Conservation (phyloP, 2,888 invertebrate genomes). For the Agrochola lota region DNA sequence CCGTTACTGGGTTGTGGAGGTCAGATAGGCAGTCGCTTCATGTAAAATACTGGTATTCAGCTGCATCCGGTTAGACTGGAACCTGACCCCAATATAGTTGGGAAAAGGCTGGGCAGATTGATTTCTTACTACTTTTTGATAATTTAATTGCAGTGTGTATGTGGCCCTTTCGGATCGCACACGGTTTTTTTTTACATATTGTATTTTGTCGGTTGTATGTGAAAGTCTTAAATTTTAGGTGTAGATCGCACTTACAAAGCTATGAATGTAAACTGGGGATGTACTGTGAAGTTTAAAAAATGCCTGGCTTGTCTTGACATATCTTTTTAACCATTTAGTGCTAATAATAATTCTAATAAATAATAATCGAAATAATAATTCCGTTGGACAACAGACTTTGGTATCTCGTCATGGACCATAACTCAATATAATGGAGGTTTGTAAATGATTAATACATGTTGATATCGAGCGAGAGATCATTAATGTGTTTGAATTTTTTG, state of each 20-base stretch:
- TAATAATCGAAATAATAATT: not conserved
- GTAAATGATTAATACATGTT: not conserved
- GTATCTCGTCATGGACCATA: not conserved
- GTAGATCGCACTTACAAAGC: not conserved
- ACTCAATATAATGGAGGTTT: not conserved
- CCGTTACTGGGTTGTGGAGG: no score
- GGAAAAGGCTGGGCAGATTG: no score
- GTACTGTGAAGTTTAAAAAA: conserved; percentile 16
- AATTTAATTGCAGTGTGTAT: no score
- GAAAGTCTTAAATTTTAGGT: conserved; percentile 15
- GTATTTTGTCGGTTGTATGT: conserved; percentile 7
- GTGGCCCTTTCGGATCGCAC: no score
- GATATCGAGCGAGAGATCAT: not conserved
- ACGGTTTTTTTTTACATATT: no score
- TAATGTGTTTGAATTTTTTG: no score
- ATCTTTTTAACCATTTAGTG: not conserved
- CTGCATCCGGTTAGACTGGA: no score
- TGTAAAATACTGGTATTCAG: no score
- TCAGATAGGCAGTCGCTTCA: no score
- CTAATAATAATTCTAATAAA: not conserved
- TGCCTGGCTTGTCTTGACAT: not conserved
- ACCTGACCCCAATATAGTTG: no score
- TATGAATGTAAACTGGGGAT: not conserved
- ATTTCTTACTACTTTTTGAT: no score
- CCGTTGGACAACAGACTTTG: not conserved